phyloP scores from a whole-genome alignment of 2,113 vertebrate genomes.

The Gulo gulo region DNA sequence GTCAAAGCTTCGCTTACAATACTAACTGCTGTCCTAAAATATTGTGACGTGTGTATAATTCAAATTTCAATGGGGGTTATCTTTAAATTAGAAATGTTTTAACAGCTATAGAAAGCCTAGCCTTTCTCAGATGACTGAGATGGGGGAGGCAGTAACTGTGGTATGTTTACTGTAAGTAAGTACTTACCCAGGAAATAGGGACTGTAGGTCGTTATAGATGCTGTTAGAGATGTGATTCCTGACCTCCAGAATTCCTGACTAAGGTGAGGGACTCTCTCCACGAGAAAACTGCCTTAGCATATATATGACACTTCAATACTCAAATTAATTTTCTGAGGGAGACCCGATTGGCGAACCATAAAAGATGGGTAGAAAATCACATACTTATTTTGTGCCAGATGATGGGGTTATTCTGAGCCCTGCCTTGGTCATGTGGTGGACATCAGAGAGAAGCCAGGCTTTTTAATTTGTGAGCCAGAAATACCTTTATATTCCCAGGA shows the following conservation, averaged over 20 bases:
- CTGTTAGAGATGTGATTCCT: neutral
- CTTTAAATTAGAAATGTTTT: neutral
- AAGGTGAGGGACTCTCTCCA: neutral
- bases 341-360: neutral
- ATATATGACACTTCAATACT: neutral
- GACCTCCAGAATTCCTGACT: neutral
- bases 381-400: neutral
- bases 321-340: neutral
- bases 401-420: slow-evolving; percentile 6
- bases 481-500: slow-evolving; percentile 35
- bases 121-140: neutral
- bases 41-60: neutral
- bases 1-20: neutral
- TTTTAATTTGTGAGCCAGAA: slow-evolving; percentile 45
- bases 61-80: neutral
- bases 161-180: neutral
- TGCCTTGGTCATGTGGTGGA: slow-evolving; percentile 5
- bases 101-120: neutral
- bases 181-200: neutral
- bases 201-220: neutral
- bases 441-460: slow-evolving; percentile 14
- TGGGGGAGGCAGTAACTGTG: neutral
- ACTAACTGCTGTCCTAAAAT: slow-evolving; percentile 6
- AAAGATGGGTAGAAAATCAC: neutral
- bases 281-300: neutral